These are phyloP conservation scores for Limonius californicus DNA, from an alignment of 1,140 invertebrate species.

Conservation along the genomic window DNA sequence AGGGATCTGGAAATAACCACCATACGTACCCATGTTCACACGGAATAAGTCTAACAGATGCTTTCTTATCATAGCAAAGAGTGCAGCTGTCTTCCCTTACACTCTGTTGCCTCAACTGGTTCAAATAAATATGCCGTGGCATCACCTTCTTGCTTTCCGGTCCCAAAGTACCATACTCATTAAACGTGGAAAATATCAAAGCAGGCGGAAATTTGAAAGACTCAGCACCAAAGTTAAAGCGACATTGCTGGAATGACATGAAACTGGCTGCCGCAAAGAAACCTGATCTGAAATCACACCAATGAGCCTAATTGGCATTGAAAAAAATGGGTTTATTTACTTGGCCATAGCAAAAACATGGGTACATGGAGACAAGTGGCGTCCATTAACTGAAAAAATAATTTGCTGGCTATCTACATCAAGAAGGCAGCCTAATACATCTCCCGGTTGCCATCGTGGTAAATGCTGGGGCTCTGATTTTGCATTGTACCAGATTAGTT, in stretches of 20 bases:
- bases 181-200: constrained; percentile 64
- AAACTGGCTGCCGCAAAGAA: constrained; percentile 94
- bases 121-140: constrained; percentile 71
- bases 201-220: constrained; percentile 71
- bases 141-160: constrained; percentile 68
- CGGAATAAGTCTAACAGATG: constrained; percentile 69
- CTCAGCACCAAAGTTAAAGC: constrained; percentile 87
- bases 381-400: constrained; percentile 81
- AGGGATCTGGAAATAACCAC: not conserved
- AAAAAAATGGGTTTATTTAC: constrained; percentile 58
- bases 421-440: constrained; percentile 80
- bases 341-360: constrained; percentile 75
- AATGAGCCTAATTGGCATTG: not conserved
- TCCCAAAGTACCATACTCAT: constrained; percentile 67
- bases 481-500: constrained; percentile 86
- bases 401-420: constrained; percentile 69
- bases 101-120: constrained; percentile 67
- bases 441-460: constrained; percentile 76
- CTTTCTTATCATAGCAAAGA: constrained; percentile 79
- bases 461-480: constrained; percentile 63
- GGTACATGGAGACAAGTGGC: constrained; percentile 61
- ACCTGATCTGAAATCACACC: constrained; percentile 68
- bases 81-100: constrained; percentile 84
- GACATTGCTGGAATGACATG: constrained; percentile 93
- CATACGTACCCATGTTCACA: constrained; percentile 72